These are phyloP conservation scores for Peromyscus nudipes DNA, from an alignment of 2,797 vertebrate genomes.

Conservation along the genomic window DNA sequence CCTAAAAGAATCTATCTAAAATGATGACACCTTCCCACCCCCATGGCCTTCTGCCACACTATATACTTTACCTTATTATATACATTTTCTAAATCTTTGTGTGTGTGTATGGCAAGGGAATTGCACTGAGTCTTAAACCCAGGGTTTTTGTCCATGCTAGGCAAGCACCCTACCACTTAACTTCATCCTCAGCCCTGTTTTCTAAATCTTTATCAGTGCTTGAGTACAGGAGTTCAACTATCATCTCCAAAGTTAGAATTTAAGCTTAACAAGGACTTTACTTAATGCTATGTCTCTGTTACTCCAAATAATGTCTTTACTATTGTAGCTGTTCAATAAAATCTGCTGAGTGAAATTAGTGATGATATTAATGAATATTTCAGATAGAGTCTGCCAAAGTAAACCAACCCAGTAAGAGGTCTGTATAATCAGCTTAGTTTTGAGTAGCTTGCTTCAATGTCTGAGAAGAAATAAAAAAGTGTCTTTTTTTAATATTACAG, in stretches of 20 bases:
- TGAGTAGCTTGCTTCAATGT: neutral
- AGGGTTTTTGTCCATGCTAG: neutral
- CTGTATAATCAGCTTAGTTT: neutral
- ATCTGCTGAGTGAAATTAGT: neutral
- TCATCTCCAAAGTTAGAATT: neutral
- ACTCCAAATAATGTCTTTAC: neutral
- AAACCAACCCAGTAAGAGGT: neutral
- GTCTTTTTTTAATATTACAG: neutral
- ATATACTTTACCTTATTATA: neutral
- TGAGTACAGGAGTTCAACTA: neutral
- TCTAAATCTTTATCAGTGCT: neutral
- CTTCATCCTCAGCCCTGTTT: neutral
- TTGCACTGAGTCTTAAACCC: neutral
- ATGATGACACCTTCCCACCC: neutral
- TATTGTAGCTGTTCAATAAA: neutral
- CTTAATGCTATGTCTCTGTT: neutral
- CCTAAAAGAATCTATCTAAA: neutral
- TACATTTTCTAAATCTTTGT: neutral
- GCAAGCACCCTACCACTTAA: neutral
- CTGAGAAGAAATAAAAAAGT: neutral
- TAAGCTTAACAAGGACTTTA: neutral
- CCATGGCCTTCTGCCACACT: neutral
- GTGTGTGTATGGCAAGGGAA: too few species aligned
- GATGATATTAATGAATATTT: constrained; percentile 46
- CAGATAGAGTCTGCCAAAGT: neutral